Conservation (phyloP, 2,113 vertebrate genomes). For the Prionailurus viverrinus region DNA sequence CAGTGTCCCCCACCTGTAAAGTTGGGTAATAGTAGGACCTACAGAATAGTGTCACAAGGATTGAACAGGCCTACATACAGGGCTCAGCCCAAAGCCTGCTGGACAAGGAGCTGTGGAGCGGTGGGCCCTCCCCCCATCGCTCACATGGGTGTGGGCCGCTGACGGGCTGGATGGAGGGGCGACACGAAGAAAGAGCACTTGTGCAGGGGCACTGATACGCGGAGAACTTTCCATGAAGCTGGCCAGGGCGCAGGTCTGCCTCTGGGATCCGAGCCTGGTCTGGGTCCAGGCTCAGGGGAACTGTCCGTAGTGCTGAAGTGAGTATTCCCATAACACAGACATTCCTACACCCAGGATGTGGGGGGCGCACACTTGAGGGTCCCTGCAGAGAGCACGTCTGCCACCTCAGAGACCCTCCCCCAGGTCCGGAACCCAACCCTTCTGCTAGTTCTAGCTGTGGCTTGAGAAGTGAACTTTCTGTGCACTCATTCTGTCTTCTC, state of each 20-base stretch:
- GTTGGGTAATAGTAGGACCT: too few relatives aligned
- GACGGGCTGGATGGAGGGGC: background rate
- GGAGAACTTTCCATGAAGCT: too few relatives aligned
- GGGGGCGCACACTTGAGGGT: too few relatives aligned
- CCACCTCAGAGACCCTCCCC: background rate
- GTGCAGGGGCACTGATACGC: accelerated
- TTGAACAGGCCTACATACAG: background rate
- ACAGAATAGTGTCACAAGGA: background rate
- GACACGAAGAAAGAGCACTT: background rate
- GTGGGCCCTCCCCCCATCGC: accelerated
- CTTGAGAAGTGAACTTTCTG: background rate
- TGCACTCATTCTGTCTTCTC: background rate
- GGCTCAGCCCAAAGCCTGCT: background rate
- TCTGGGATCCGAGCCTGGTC: background rate
- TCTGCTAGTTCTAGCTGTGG: background rate
- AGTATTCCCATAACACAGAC: background rate
- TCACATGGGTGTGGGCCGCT: background rate
- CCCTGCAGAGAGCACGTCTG: background rate
- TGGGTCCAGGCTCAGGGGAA: accelerated
- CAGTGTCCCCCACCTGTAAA: background rate
- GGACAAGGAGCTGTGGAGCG: background rate
- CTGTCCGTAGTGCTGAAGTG: background rate
- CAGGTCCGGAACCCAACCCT: background rate
- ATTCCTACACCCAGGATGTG: too few relatives aligned
- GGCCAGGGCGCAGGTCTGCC: too few relatives aligned